A percentile compares a stretch with the other conserved stretches of the same genome.
These are phyloP conservation scores for Orthonevra nobilis DNA, from an alignment of 2,888 invertebrate genomes.

Conservation along the genomic window DNA sequence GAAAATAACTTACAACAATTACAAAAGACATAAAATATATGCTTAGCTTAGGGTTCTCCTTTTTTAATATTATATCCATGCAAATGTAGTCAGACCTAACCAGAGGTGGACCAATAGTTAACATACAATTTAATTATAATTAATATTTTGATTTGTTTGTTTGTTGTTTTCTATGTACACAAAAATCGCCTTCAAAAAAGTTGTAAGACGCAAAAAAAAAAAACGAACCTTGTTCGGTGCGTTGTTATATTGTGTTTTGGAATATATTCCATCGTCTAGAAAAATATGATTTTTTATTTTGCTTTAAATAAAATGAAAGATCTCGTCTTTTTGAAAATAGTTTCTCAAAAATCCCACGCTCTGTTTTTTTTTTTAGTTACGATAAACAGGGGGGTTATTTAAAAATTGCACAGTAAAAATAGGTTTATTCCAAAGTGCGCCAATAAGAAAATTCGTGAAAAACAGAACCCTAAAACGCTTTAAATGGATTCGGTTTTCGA, in stretches of 20 bases:
- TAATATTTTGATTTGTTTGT: slow-evolving; percentile 12
- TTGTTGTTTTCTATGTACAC: slow-evolving; percentile 28
- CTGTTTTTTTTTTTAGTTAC: slow-evolving; percentile 2
- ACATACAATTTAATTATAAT: slow-evolving; percentile 43
- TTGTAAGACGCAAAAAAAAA: slow-evolving; percentile 2
- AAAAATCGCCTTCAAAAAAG: slow-evolving; percentile 25
- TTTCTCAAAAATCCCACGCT: too few relatives aligned
- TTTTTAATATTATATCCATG: too few relatives aligned
- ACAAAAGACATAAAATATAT: slow-evolving; percentile 51
- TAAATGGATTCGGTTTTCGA: slow-evolving; percentile 80
- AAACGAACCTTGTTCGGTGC: neutral
- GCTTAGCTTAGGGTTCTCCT: slow-evolving; percentile 35
- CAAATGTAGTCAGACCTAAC: slow-evolving; percentile 42
- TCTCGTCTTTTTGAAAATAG: too few relatives aligned
- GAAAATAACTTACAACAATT: slow-evolving; percentile 53
- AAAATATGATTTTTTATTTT: too few relatives aligned
- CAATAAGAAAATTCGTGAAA: slow-evolving; percentile 44
- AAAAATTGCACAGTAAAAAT: slow-evolving; percentile 9
- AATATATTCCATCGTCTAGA: neutral
- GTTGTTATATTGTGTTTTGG: neutral
- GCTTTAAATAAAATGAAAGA: too few relatives aligned
- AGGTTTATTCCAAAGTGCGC: slow-evolving; percentile 11
- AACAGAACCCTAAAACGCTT: slow-evolving; percentile 67
- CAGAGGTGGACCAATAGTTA: slow-evolving; percentile 50
- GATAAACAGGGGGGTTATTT: too few relatives aligned